A percentile compares a stretch with the other conserved stretches of the same genome.
Conservation (phyloP, 2,113 vertebrate species). For the Aramus guarauna region DNA sequence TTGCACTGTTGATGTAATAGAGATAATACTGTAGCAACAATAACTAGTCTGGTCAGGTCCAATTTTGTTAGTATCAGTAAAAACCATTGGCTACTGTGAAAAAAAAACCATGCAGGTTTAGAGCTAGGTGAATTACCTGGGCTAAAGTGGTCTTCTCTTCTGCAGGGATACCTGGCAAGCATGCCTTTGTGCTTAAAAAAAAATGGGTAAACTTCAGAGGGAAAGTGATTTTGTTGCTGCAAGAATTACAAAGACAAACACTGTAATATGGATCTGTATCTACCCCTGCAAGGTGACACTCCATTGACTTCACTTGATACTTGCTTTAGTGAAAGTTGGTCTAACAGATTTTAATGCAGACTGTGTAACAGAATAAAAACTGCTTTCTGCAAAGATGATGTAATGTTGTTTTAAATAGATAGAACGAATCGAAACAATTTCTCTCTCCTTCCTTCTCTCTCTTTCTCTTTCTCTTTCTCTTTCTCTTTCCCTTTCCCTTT, state of each 20-base stretch:
- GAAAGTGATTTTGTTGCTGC: slow-evolving; percentile 1
- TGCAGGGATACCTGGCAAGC: neutral
- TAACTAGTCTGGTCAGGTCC: neutral
- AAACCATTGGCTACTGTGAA: neutral
- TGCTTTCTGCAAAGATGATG: neutral
- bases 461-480: neutral
- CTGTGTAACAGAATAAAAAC: neutral
- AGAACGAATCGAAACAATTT: neutral
- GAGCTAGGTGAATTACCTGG: neutral
- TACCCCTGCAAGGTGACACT: neutral
- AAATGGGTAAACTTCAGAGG: neutral
- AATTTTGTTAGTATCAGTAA: neutral
- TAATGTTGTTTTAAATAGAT: neutral
- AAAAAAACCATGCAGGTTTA: neutral
- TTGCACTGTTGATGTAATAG: neutral
- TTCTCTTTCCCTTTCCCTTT: neutral
- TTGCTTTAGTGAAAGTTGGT: neutral
- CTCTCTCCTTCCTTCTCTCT: neutral
- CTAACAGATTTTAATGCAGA: slow-evolving; percentile 8
- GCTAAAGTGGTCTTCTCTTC: neutral
- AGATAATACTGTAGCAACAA: neutral
- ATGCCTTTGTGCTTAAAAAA: neutral
- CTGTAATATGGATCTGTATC: slow-evolving; percentile 2
- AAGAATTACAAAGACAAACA: neutral
- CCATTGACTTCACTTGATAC: neutral